Conservation (phyloP, 2,888 invertebrate genomes). For the Drosophila borborema region DNA sequence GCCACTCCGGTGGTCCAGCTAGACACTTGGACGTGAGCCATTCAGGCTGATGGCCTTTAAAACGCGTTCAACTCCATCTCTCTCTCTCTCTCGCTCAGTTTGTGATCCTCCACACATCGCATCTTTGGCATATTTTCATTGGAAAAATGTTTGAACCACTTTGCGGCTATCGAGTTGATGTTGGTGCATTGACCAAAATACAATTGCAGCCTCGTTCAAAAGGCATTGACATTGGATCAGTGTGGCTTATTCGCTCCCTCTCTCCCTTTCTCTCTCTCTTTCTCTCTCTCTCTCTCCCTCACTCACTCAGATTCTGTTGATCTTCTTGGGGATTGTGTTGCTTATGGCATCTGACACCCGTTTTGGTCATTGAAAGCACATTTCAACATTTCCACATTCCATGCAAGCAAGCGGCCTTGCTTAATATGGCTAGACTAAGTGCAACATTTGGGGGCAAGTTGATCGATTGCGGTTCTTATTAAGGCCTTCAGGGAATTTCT, state of each 20-base stretch:
- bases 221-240: conserved; percentile 60
- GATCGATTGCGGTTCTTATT: conserved; percentile 30
- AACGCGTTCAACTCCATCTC: conserved; percentile 56
- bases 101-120: conserved; percentile 39
- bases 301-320: conserved; percentile 2
- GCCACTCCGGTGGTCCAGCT: conserved; percentile 68
- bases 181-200: conserved; percentile 71
- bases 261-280: neutral
- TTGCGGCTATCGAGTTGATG: conserved; percentile 29
- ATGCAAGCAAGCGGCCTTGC: conserved; percentile 61
- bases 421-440: conserved; percentile 47
- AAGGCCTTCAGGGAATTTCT: conserved; percentile 36
- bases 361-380: conserved; percentile 45
- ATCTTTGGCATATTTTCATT: conserved; percentile 70
- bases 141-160: conserved; percentile 72
- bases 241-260: neutral
- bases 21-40: conserved; percentile 62
- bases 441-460: conserved; percentile 13
- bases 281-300: no score
- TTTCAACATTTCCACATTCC: conserved; percentile 55
- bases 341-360: conserved; percentile 47
- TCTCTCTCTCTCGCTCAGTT: neutral
- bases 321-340: conserved; percentile 29
- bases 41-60: conserved; percentile 50
- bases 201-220: conserved; percentile 64